Evolutionary conservation across 2,888 invertebrate species (phyloP).

Genomic region (Thalpophila matura): DNA sequence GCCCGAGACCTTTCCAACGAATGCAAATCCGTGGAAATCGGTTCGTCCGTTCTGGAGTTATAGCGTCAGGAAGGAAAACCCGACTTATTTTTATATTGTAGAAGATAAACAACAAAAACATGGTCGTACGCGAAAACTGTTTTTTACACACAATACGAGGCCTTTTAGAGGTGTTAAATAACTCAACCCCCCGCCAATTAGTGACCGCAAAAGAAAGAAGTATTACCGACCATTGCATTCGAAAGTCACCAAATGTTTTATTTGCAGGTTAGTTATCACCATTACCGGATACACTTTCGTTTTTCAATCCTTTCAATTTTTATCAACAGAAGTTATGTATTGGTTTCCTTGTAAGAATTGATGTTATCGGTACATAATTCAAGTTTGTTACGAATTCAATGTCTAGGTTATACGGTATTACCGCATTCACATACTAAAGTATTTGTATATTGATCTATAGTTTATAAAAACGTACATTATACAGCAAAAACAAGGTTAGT

Average conservation of each 20-base stretch:
- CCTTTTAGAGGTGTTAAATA: constrained; percentile 50
- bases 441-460: background rate
- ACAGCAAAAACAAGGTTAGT: constrained; percentile 32
- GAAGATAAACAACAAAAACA: constrained; percentile 5
- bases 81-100: too few species aligned
- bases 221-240: constrained; percentile 69
- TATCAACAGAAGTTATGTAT: constrained; percentile 52
- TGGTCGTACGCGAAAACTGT: constrained; percentile 7
- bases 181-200: constrained; percentile 30
- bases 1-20: too few species aligned
- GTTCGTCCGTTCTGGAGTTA: too few species aligned
- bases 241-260: constrained; percentile 78
- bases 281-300: constrained; percentile 80
- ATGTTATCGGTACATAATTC: constrained; percentile 5
- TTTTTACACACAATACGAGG: constrained; percentile 5
- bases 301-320: constrained; percentile 72
- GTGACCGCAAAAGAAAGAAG: constrained; percentile 55
- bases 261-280: constrained; percentile 78
- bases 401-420: constrained; percentile 30
- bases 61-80: too few species aligned
- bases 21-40: too few species aligned
- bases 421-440: background rate
- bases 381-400: constrained; percentile 15
- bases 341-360: constrained; percentile 13
- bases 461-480: constrained; percentile 19